Conservation (phyloP, 2,888 invertebrate species). For the Polyommatus icarus region DNA sequence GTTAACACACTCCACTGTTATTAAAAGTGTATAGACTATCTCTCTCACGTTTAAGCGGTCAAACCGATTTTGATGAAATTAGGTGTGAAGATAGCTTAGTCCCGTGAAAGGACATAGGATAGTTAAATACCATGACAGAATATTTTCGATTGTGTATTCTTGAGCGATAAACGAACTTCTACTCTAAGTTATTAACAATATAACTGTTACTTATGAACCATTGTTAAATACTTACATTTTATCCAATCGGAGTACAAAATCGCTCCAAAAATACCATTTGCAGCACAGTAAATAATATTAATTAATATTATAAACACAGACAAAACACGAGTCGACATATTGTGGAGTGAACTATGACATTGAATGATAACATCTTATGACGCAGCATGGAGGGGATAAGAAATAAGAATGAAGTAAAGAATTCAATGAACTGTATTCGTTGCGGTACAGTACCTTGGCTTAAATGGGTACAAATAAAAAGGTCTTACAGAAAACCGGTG, state of each 20-base stretch:
- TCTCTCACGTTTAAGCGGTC: too few relatives aligned
- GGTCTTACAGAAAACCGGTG: too few relatives aligned
- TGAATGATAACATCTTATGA: constrained; percentile 13
- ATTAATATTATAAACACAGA: neutral
- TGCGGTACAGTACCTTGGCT: neutral
- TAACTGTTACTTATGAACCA: too few relatives aligned
- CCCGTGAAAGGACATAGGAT: too few relatives aligned
- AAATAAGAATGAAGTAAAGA: neutral
- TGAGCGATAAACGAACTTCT: neutral
- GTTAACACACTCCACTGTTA: neutral
- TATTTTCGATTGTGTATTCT: neutral
- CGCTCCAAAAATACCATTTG: constrained; percentile 56
- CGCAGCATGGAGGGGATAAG: neutral
- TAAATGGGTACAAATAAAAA: neutral
- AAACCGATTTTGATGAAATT: too few relatives aligned
- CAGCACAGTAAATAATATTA: constrained; percentile 26
- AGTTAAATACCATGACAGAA: too few relatives aligned
- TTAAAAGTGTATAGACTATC: neutral
- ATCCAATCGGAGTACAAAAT: constrained; percentile 65
- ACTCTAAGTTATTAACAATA: too few relatives aligned
- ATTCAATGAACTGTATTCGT: neutral
- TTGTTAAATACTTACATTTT: constrained; percentile 59
- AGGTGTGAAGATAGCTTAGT: too few relatives aligned
- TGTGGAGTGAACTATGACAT: neutral
- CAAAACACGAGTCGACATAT: neutral